A percentile compares a stretch with the other conserved stretches of the same genome.
phyloP scores from a whole-genome alignment of 2,888 invertebrate species.

The Fragum sueziense region DNA sequence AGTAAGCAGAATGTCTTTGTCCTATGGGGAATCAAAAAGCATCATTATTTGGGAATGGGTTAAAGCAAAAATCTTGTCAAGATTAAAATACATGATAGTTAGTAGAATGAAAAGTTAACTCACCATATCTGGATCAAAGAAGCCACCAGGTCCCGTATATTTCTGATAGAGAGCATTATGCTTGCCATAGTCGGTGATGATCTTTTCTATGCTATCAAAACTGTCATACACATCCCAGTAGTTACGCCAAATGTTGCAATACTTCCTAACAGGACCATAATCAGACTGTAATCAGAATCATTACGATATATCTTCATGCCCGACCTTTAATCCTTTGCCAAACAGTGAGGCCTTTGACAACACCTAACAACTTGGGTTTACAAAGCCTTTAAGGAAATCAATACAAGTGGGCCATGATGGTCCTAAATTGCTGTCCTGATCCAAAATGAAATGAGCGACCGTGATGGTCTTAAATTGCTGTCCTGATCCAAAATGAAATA shows the following conservation, averaged over 20 bases:
- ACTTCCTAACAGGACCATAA: constrained; percentile 91
- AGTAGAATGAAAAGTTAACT: not conserved
- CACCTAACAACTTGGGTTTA: too few relatives aligned
- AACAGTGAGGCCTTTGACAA: too few relatives aligned
- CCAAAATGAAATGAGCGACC: too few relatives aligned
- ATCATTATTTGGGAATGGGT: constrained; percentile 6
- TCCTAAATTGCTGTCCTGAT: too few relatives aligned
- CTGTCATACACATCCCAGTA: constrained; percentile 97
- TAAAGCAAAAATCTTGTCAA: not conserved
- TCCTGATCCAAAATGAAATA: too few relatives aligned
- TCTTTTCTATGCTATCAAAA: constrained; percentile 94
- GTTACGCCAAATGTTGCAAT: constrained; percentile 97
- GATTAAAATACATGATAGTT: not conserved
- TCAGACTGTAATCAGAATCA: constrained; percentile 4
- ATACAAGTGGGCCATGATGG: too few relatives aligned
- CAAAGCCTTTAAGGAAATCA: too few relatives aligned
- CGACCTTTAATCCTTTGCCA: too few relatives aligned
- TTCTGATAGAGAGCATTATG: constrained; percentile 94
- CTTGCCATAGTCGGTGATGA: constrained; percentile 96
- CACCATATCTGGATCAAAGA: constrained; percentile 99
- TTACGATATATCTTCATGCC: too few relatives aligned
- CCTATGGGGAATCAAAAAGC: not conserved
- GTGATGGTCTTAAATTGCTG: too few relatives aligned
- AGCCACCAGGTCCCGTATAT: constrained; percentile 96
- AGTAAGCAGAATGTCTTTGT: too few relatives aligned